A percentile compares a stretch with the other conserved stretches of the same genome.
Conservation (phyloP, 2,113 vertebrate genomes). For the Poecilia latipinna region DNA sequence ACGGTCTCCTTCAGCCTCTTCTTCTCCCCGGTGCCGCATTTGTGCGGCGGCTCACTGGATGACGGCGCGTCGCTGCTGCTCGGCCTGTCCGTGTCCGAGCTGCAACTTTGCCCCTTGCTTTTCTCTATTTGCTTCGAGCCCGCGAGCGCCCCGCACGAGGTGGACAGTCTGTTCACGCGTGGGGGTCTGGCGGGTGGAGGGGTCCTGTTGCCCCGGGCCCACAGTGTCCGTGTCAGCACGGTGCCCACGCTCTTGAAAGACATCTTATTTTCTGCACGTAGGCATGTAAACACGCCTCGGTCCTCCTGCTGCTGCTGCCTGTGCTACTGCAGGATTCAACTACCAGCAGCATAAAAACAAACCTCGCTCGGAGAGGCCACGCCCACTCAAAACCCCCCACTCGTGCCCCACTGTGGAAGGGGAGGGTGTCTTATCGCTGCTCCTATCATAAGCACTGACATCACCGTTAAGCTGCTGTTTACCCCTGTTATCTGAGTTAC, state of each 20-base stretch:
- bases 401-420: background rate
- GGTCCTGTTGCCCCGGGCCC: conserved; percentile 37
- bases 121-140: conserved; percentile 10
- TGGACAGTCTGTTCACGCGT: conserved; percentile 20
- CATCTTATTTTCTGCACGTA: conserved; percentile 41
- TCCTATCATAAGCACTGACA: background rate
- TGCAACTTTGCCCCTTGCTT: conserved; percentile 22
- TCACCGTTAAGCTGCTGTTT: background rate
- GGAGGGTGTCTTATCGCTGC: background rate
- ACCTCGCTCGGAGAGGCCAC: conserved; percentile 3
- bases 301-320: background rate
- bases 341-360: conserved; percentile 16
- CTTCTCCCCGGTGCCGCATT: conserved; percentile 41
- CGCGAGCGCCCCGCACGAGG: conserved; percentile 7
- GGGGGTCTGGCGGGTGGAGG: conserved; percentile 19
- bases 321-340: background rate
- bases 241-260: conserved; percentile 36
- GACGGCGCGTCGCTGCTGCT: background rate
- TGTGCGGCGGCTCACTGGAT: conserved; percentile 14
- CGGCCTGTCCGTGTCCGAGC: conserved; percentile 12
- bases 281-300: background rate
- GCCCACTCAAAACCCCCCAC: background rate
- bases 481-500: accelerated
- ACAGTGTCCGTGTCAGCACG: conserved; percentile 41
- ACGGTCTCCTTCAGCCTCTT: conserved; percentile 53